phyloP scores from a whole-genome alignment of 2,888 invertebrate species.

The Electrophaes corylata region DNA sequence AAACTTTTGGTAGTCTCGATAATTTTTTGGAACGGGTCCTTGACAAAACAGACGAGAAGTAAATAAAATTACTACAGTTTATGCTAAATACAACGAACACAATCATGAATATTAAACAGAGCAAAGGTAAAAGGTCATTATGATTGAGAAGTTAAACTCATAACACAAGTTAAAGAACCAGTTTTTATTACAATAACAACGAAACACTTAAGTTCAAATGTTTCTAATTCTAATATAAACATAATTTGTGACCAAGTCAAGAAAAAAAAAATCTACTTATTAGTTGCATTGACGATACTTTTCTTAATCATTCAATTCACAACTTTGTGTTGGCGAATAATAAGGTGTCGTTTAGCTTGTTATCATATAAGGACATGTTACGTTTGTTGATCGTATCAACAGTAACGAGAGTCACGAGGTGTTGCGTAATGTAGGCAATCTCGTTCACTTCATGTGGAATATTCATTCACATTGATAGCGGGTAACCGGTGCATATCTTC shows the following conservation, averaged over 20 bases:
- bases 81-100: slow-evolving; percentile 9
- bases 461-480: slow-evolving; percentile 36
- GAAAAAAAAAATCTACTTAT: slow-evolving; percentile 62
- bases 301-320: slow-evolving; percentile 41
- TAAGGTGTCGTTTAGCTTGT: slow-evolving; percentile 53
- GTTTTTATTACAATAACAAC: slow-evolving; percentile 27
- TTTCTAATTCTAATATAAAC: slow-evolving; percentile 46
- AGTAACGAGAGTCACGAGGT: slow-evolving; percentile 80
- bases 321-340: slow-evolving; percentile 42
- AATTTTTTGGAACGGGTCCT: not conserved
- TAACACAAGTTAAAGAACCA: slow-evolving; percentile 16
- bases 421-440: slow-evolving; percentile 77
- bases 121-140: slow-evolving; percentile 27
- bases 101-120: slow-evolving; percentile 19
- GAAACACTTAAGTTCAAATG: slow-evolving; percentile 24
- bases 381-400: slow-evolving; percentile 61
- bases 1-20: no score
- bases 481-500: slow-evolving; percentile 24
- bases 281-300: slow-evolving; percentile 51
- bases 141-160: slow-evolving; percentile 14
- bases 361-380: slow-evolving; percentile 52
- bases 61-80: not conserved
- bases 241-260: slow-evolving; percentile 60
- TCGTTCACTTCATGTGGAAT: slow-evolving; percentile 63
- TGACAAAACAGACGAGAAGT: not conserved